These are phyloP conservation scores for Synanthedon vespiformis DNA, from an alignment of 2,888 invertebrate genomes.

Conservation along the genomic window DNA sequence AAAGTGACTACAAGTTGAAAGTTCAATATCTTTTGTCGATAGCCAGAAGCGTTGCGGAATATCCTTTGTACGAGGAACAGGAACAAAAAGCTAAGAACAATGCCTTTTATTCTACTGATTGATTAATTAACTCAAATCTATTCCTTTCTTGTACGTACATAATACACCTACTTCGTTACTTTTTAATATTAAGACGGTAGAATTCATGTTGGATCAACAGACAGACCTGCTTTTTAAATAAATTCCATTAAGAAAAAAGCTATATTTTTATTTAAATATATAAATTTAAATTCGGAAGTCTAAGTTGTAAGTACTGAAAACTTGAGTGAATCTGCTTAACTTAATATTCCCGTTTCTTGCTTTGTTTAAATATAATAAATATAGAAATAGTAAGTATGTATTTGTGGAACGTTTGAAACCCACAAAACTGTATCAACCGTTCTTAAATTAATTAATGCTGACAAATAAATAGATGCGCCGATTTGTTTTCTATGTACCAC, in stretches of 20 bases:
- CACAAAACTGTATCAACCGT: too few species aligned
- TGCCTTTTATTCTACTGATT: conserved; percentile 37
- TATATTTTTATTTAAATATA: too few species aligned
- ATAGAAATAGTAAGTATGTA: too few species aligned
- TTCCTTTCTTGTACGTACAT: conserved; percentile 1
- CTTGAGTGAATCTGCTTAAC: too few species aligned
- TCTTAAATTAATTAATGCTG: conserved; percentile 26
- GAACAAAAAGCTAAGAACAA: conserved; percentile 49
- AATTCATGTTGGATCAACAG: too few species aligned
- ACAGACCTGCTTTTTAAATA: too few species aligned
- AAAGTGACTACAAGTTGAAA: conserved; percentile 32
- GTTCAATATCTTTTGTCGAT: conserved; percentile 34
- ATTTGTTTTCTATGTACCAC: conserved; percentile 24
- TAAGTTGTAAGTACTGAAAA: too few species aligned
- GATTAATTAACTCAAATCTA: conserved; percentile 46
- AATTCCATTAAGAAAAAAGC: too few species aligned
- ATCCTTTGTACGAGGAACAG: conserved; percentile 15
- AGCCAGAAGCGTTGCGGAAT: conserved; percentile 5
- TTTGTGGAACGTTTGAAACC: too few species aligned
- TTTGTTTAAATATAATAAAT: too few species aligned
- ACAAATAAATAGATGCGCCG: conserved; percentile 38
- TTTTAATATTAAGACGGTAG: conserved; percentile 8
- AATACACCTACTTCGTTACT: conserved; percentile 6
- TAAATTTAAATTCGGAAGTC: too few species aligned
- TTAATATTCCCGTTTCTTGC: too few species aligned